Evolutionary conservation across 1,140 invertebrate genomes (phyloP).

Genomic region (Neoseiulus cucumeris): DNA sequence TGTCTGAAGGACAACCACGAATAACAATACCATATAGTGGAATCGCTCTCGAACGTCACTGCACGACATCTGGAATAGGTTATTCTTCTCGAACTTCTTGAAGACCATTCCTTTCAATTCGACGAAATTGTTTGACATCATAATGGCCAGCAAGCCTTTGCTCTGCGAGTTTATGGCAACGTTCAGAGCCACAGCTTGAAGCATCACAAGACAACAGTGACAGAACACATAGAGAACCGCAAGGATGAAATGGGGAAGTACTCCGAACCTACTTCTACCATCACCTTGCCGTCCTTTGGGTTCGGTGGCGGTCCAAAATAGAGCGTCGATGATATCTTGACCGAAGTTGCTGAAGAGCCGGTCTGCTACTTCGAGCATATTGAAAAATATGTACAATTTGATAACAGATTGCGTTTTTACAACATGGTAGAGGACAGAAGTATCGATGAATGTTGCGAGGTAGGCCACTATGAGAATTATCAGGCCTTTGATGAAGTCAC

Average conservation of each 20-base stretch:
- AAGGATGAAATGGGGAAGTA: conserved; percentile 66
- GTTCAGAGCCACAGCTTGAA: conserved; percentile 88
- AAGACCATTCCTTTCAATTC: conserved; percentile 97
- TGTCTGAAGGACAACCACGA: conserved; percentile 88
- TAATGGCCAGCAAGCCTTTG: conserved; percentile 87
- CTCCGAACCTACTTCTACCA: conserved; percentile 54
- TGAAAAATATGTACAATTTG: conserved; percentile 98
- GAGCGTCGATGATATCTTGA: conserved; percentile 88
- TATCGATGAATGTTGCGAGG: conserved; percentile 75
- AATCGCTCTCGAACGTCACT: conserved; percentile 92
- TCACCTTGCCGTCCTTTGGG: conserved; percentile 46
- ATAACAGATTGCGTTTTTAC: conserved; percentile 97
- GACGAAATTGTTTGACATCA: conserved; percentile 99
- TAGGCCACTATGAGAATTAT: conserved; percentile 64
- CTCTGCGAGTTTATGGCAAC: conserved; percentile 98
- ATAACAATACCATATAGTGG: conserved; percentile 68
- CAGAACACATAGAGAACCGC: conserved; percentile 77
- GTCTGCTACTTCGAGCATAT: conserved; percentile 96
- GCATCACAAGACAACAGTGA: conserved; percentile 73
- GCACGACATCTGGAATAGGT: conserved; percentile 71
- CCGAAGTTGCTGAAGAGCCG: conserved; percentile 88
- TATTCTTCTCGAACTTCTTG: conserved; percentile 97
- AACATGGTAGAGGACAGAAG: conserved; percentile 94
- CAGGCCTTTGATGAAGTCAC: conserved; percentile 80
- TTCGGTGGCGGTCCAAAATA: conserved; percentile 94